phyloP scores from a whole-genome alignment of 2,888 invertebrate species.

The Ashinkailepas kermadecensis region DNA sequence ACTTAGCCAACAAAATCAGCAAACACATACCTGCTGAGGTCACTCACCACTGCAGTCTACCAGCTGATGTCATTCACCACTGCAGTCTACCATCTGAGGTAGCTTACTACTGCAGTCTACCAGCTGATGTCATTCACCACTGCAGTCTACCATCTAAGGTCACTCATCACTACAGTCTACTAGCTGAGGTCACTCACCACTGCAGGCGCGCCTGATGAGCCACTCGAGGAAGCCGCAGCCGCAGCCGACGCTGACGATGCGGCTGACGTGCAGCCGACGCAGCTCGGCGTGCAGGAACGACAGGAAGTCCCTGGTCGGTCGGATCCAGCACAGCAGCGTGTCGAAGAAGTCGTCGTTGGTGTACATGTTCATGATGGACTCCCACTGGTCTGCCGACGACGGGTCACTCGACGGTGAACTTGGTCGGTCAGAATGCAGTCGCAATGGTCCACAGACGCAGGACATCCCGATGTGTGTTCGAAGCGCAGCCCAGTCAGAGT shows the following conservation, averaged over 20 bases:
- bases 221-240: constrained; percentile 76
- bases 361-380: constrained; percentile 21
- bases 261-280: constrained; percentile 23
- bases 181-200: constrained; percentile 46
- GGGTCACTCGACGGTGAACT: background rate
- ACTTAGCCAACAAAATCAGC: too few species aligned
- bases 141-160: too few species aligned
- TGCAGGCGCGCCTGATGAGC: constrained; percentile 55
- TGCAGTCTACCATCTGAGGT: too few species aligned
- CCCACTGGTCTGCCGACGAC: background rate
- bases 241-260: constrained; percentile 60
- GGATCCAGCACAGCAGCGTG: constrained; percentile 31
- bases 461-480: too few species aligned
- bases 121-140: too few species aligned
- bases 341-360: constrained; percentile 26
- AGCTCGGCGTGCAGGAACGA: constrained; percentile 28
- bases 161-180: too few species aligned
- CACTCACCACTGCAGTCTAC: too few species aligned
- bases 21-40: too few species aligned
- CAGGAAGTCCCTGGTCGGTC: constrained; percentile 28
- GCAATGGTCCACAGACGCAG: too few species aligned
- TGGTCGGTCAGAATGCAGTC: background rate
- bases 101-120: too few species aligned
- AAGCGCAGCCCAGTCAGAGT: too few species aligned
- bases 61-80: too few species aligned